Evolutionary conservation across 2,888 invertebrate genomes (phyloP).

Genomic region (Pseudococcus jackbeardsleyi): DNA sequence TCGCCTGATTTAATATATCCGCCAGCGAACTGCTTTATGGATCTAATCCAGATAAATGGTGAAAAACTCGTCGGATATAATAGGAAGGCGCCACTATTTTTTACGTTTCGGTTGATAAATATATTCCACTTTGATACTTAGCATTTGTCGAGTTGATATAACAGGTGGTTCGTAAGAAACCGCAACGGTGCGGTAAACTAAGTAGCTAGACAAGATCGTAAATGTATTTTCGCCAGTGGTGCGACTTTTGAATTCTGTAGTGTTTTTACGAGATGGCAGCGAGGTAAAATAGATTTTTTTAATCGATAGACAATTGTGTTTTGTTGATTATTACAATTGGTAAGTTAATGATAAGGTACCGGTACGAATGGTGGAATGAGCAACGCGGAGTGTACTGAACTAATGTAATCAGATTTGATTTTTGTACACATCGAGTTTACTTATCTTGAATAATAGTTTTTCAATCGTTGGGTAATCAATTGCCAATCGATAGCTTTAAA

Average conservation of each 20-base stretch:
- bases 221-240: constrained; percentile 32
- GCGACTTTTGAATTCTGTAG: constrained; percentile 21
- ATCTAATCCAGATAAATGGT: constrained; percentile 56
- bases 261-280: constrained; percentile 5
- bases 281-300: constrained; percentile 17
- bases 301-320: neutral
- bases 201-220: constrained; percentile 43
- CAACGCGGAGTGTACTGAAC: too few relatives aligned
- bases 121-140: constrained; percentile 34
- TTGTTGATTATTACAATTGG: neutral
- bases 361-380: too few relatives aligned
- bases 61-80: constrained; percentile 48
- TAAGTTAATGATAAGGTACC: too few relatives aligned
- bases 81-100: constrained; percentile 54
- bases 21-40: constrained; percentile 50
- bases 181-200: neutral
- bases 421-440: too few relatives aligned
- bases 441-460: too few relatives aligned
- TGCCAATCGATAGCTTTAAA: neutral
- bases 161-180: constrained; percentile 25
- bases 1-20: constrained; percentile 44
- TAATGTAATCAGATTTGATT: too few relatives aligned
- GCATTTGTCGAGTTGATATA: constrained; percentile 6
- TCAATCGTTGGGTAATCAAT: too few relatives aligned
- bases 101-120: constrained; percentile 48